Conservation (phyloP, 37 sponge, comb jelly and placozoan species). For the Eunapius fragilis region DNA sequence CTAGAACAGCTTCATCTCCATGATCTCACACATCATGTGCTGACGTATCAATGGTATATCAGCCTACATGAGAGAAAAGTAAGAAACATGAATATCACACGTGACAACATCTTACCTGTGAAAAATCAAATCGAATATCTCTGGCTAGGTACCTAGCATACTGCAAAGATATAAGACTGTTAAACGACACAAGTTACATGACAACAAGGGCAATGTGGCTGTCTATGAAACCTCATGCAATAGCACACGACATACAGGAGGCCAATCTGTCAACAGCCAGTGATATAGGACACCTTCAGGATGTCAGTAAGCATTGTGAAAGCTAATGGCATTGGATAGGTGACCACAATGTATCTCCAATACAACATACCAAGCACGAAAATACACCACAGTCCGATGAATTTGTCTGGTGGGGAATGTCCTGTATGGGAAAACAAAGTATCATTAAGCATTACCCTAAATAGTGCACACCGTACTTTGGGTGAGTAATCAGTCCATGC, state of each 20-base stretch:
- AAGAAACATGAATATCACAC: neutral
- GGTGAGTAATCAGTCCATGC: conserved; percentile 54
- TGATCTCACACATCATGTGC: conserved; percentile 90
- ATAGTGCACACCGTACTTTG: conserved; percentile 34
- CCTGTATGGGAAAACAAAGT: conserved; percentile 38
- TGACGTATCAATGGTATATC: conserved; percentile 85
- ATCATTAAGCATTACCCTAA: neutral
- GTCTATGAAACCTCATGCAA: neutral
- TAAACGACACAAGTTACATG: no score
- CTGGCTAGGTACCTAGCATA: conserved; percentile 79
- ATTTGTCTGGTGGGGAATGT: conserved; percentile 92
- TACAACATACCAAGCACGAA: conserved; percentile 79
- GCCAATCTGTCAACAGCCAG: neutral
- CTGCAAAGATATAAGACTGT: conserved; percentile 33
- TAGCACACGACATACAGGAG: neutral
- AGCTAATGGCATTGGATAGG: neutral
- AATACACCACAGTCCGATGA: conserved; percentile 97
- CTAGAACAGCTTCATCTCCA: conserved; percentile 81
- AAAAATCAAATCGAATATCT: conserved; percentile 70
- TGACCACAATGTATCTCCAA: neutral
- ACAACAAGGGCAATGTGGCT: neutral
- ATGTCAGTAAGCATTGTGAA: neutral
- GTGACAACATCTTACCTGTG: conserved; percentile 65
- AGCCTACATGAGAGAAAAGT: conserved; percentile 23
- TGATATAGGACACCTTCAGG: neutral